phyloP scores from a whole-genome alignment of 2,113 vertebrate genomes.

The Calidris pugnax region DNA sequence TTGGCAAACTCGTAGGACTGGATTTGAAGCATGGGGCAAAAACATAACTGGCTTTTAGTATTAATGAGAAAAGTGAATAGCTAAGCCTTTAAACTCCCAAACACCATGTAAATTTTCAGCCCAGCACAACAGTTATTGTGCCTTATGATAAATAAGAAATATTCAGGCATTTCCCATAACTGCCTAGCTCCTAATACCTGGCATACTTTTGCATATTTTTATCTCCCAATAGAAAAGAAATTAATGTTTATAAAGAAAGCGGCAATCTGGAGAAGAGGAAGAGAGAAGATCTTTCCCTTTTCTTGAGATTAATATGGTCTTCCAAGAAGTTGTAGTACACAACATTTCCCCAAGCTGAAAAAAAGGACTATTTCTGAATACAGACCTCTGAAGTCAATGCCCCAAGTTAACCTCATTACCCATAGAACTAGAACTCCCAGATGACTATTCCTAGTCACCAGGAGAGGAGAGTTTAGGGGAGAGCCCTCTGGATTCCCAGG shows the following conservation, averaged over 20 bases:
- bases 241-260: neutral
- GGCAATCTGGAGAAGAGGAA: neutral
- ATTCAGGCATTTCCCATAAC: neutral
- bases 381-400: neutral
- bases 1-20: neutral
- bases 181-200: neutral
- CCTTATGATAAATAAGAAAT: neutral
- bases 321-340: neutral
- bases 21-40: neutral
- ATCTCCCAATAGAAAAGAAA: neutral
- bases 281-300: neutral
- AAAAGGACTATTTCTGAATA: neutral
- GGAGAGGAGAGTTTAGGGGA: neutral
- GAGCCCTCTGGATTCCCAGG: neutral
- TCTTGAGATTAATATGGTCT: neutral
- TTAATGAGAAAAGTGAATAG: neutral
- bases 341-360: neutral
- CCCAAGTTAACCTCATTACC: neutral
- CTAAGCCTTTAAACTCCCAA: neutral
- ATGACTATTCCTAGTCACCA: neutral
- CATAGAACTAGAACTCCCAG: neutral
- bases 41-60: neutral
- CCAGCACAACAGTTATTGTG: neutral
- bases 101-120: neutral
- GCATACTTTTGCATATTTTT: neutral